Evolutionary conservation across 2,888 invertebrate species (phyloP).

Genomic region (Tiphia femorata): DNA sequence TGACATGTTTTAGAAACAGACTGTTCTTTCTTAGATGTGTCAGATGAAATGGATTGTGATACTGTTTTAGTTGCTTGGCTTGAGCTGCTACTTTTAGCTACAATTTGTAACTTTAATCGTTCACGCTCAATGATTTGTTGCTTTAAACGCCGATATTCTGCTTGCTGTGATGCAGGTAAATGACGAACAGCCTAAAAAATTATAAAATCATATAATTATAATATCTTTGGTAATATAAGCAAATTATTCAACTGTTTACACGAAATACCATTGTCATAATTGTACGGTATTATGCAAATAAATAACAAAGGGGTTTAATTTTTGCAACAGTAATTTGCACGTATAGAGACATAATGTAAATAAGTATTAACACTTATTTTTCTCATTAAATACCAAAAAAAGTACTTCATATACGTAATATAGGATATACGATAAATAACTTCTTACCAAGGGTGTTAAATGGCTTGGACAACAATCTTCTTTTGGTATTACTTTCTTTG

Average conservation of each 20-base stretch:
- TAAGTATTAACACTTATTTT: too few relatives aligned
- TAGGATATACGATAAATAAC: background rate
- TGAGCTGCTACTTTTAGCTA: slow-evolving; percentile 26
- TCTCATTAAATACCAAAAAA: background rate
- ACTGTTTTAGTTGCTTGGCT: slow-evolving; percentile 2
- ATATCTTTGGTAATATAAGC: too few relatives aligned
- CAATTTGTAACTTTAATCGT: slow-evolving; percentile 48
- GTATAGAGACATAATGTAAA: too few relatives aligned
- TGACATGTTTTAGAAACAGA: background rate
- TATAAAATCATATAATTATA: background rate
- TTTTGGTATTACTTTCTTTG: slow-evolving; percentile 14
- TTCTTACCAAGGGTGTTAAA: slow-evolving; percentile 49
- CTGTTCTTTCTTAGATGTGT: background rate
- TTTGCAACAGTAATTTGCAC: too few relatives aligned
- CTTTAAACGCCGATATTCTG: slow-evolving; percentile 67
- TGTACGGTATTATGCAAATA: too few relatives aligned
- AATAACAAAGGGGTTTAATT: too few relatives aligned
- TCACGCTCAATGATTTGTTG: slow-evolving; percentile 63
- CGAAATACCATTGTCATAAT: too few relatives aligned
- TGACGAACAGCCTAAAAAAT: slow-evolving; percentile 66
- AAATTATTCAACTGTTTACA: too few relatives aligned
- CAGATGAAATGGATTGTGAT: background rate
- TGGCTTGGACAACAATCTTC: slow-evolving; percentile 23
- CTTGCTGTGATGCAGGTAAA: slow-evolving; percentile 65
- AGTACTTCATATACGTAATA: background rate